Conservation (phyloP, 2,888 invertebrate genomes). For the Cosmopolites sordidus region DNA sequence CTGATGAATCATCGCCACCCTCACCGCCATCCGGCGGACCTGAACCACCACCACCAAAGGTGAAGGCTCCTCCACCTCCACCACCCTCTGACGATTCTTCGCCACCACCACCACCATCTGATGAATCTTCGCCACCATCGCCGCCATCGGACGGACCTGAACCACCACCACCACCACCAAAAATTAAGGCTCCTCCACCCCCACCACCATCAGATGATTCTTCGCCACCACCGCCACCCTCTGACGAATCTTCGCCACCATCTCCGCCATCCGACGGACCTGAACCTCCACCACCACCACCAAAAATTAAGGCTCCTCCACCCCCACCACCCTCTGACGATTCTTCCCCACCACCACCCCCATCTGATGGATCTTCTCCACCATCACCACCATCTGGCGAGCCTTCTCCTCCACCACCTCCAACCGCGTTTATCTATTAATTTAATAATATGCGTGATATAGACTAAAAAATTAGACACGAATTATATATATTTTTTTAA, state of each 20-base stretch:
- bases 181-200: not conserved
- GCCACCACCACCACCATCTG: not conserved
- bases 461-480: too few relatives aligned
- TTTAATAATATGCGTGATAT: too few relatives aligned
- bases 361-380: slow-evolving; percentile 30
- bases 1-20: too few relatives aligned
- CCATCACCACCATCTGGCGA: slow-evolving; percentile 34
- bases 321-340: not conserved
- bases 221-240: slow-evolving; percentile 13
- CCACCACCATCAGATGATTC: slow-evolving; percentile 32
- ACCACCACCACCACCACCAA: not conserved
- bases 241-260: slow-evolving; percentile 1
- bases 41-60: too few relatives aligned
- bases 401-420: not conserved
- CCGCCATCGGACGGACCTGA: slow-evolving; percentile 1
- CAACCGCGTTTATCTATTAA: too few relatives aligned
- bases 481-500: too few relatives aligned
- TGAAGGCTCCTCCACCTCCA: too few relatives aligned
- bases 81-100: too few relatives aligned
- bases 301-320: not conserved
- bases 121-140: not conserved
- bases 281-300: not conserved
- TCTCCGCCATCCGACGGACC: too few relatives aligned
- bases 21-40: too few relatives aligned
- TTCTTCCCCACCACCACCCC: slow-evolving; percentile 2